A percentile compares a stretch with the other conserved stretches of the same genome.
phyloP scores from a whole-genome alignment of 2,888 invertebrate genomes.

The Lamellibrachia columna region DNA sequence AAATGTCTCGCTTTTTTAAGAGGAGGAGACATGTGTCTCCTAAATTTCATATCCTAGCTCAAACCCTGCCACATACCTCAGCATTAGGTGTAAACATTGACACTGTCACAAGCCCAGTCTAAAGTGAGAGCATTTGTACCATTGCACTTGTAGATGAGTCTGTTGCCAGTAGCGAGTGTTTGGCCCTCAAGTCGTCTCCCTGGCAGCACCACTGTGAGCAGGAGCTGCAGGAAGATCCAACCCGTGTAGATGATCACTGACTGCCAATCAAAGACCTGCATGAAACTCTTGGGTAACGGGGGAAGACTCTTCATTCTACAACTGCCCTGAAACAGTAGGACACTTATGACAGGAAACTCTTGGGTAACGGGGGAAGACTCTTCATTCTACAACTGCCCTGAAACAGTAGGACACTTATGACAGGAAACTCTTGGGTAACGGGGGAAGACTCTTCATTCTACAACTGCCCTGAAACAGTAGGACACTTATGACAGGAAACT shows the following conservation, averaged over 20 bases:
- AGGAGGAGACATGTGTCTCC: too few relatives aligned
- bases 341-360: neutral
- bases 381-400: too few relatives aligned
- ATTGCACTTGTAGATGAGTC: neutral
- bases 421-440: too few relatives aligned
- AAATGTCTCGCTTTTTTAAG: too few relatives aligned
- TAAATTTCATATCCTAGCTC: too few relatives aligned
- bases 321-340: constrained; percentile 1
- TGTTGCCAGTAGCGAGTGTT: neutral
- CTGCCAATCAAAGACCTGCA: neutral
- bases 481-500: too few relatives aligned
- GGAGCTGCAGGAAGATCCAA: neutral
- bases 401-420: too few relatives aligned
- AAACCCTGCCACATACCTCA: too few relatives aligned
- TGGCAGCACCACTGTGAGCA: neutral
- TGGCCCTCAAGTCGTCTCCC: neutral
- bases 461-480: too few relatives aligned
- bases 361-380: too few relatives aligned
- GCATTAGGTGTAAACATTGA: neutral
- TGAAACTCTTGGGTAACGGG: neutral
- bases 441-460: too few relatives aligned
- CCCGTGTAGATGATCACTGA: constrained; percentile 12
- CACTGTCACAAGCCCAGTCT: too few relatives aligned
- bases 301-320: neutral
- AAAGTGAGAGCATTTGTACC: neutral